phyloP scores from a whole-genome alignment of 2,888 invertebrate species.

The Slavum lentiscoides region DNA sequence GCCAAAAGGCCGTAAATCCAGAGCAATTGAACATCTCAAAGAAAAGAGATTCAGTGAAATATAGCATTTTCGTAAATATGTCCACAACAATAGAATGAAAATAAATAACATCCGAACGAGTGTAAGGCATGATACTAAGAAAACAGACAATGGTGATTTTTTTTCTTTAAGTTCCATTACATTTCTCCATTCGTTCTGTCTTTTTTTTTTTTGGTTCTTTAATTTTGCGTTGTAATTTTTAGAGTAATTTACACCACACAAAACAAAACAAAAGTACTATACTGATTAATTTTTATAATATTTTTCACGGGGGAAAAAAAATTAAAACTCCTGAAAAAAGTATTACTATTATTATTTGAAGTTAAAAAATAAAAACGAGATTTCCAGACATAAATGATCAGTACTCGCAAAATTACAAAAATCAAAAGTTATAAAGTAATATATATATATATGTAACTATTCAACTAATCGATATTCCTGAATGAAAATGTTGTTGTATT shows the following conservation, averaged over 20 bases:
- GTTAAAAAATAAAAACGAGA: too few species aligned
- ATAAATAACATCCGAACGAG: conserved; percentile 44
- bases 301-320: neutral
- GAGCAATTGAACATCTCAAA: conserved; percentile 33
- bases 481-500: too few species aligned
- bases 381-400: too few species aligned
- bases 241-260: neutral
- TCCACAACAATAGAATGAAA: conserved; percentile 42
- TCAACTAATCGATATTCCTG: too few species aligned
- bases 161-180: conserved; percentile 33
- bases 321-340: too few species aligned
- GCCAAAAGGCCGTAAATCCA: conserved; percentile 25
- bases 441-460: too few species aligned
- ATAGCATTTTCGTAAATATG: conserved; percentile 41
- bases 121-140: conserved; percentile 20
- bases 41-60: conserved; percentile 42
- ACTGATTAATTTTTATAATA: conserved; percentile 28
- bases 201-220: conserved; percentile 41
- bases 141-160: conserved; percentile 43
- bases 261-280: conserved; percentile 27
- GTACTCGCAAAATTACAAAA: too few species aligned
- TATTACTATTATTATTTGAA: too few species aligned
- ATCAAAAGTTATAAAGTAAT: too few species aligned
- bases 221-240: conserved; percentile 37
- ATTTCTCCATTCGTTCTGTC: neutral